phyloP scores from a whole-genome alignment of 2,113 vertebrate species.

The Rostratula benghalensis region DNA sequence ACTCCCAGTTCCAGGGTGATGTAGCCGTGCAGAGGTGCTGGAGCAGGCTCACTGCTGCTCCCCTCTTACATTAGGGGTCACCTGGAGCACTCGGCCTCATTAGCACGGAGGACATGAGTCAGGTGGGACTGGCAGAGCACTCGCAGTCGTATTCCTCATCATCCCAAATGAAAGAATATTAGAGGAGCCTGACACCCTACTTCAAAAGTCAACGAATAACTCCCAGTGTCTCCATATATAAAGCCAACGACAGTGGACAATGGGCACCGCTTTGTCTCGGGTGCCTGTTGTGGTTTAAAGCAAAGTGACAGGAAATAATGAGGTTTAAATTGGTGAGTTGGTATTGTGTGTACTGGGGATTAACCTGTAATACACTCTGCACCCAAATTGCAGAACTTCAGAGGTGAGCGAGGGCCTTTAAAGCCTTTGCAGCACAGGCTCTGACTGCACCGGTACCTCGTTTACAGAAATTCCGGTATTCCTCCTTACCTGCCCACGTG shows the following conservation, averaged over 20 bases:
- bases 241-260: conserved; percentile 41
- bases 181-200: conserved; percentile 47
- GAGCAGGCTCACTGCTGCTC: background rate
- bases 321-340: conserved; percentile 54
- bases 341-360: conserved; percentile 21
- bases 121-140: background rate
- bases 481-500: background rate
- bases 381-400: conserved; percentile 22
- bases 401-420: background rate
- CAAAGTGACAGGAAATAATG: conserved; percentile 57
- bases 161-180: conserved; percentile 58
- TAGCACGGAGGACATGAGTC: background rate
- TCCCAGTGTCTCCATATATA: conserved; percentile 43
- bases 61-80: background rate
- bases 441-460: background rate
- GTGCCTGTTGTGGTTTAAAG: conserved; percentile 14
- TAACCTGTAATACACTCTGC: conserved; percentile 17
- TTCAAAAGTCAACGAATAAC: conserved; percentile 60
- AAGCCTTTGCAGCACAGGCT: background rate
- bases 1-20: background rate
- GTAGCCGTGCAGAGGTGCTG: background rate
- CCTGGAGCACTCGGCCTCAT: conserved; percentile 38
- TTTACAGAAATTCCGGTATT: background rate
- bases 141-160: conserved; percentile 29
- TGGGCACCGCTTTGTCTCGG: background rate